Evolutionary conservation across 2,888 invertebrate genomes (phyloP), one percentile per base, ranked within the genome.

Genomic region (Eristalis arbustorum): DNA sequence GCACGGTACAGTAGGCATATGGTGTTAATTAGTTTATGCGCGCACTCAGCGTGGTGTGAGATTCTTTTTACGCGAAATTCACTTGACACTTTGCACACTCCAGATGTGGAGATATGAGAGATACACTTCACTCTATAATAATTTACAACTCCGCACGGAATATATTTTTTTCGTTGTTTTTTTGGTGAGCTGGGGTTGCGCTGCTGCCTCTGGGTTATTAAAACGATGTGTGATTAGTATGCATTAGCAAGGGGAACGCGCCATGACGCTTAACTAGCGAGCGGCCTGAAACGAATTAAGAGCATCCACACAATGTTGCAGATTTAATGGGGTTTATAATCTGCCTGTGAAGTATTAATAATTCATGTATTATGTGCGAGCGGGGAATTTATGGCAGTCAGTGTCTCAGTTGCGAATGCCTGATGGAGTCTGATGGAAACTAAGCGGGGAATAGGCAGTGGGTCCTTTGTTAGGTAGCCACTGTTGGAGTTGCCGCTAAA

Each of bases 1-100:
- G 23, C 59, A 25, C 40, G 42, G 34, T 14, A 25, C 40, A 22
- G 34, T 42, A 61, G 67, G 79, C 80, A 80, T 69, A 81, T 81
- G 82, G 82, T 77, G 82, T 82, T 82, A 82, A 82, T 82, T 82
- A 76, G 76, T 71, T 75, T 75, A 81, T 75, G 69, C 49, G 78
- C 66, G 59, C 73, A 64, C 66, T 42, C 42, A 31, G 37, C 49
- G 5, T 69, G 68, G 66, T 72, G 79, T 61, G 72, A 69, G 75
- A 69, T 71, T 42, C 40, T 81, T 81, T 80, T 76, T 69, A 75
- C 49, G 75, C 69, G 59, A 81, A 76, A 71, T 64, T 74, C 74
- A 75, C 75, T 80, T 80, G 75, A 68, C 67, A 80, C 63, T 80
- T 75, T 75, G 74, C 74, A 67, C 79, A 67, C 63, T 67, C 61